These are phyloP conservation scores for Andrena praecox DNA, from an alignment of 2,888 invertebrate species.

Conservation along the genomic window DNA sequence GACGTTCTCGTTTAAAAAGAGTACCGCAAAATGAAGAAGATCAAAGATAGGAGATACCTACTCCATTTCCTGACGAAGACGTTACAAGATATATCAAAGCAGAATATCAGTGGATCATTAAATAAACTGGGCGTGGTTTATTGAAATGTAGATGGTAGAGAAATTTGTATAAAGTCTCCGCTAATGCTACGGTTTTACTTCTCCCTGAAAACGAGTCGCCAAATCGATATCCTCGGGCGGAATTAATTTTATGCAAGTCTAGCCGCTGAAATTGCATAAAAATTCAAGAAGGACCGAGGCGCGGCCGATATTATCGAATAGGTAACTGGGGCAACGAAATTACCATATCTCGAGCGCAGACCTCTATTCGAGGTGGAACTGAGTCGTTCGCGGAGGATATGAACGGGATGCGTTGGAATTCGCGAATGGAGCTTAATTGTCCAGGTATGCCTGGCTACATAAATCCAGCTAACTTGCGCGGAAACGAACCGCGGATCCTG, in stretches of 20 bases:
- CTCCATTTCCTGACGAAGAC: too few relatives aligned
- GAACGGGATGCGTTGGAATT: conserved; percentile 14
- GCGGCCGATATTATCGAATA: conserved; percentile 10
- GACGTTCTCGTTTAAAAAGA: too few relatives aligned
- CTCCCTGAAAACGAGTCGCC: background rate
- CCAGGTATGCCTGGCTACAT: background rate
- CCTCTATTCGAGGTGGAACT: conserved; percentile 3
- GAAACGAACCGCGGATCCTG: conserved; percentile 28
- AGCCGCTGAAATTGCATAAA: conserved; percentile 43
- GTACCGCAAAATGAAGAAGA: too few relatives aligned
- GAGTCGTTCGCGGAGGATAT: conserved; percentile 7
- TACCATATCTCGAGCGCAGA: conserved; percentile 37
- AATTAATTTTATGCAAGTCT: conserved; percentile 37
- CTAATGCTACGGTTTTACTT: background rate
- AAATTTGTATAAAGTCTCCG: background rate
- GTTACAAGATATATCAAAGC: too few relatives aligned
- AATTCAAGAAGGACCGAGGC: conserved; percentile 32
- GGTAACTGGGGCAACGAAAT: conserved; percentile 45
- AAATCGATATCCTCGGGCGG: background rate
- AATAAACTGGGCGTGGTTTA: too few relatives aligned
- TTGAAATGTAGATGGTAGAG: background rate
- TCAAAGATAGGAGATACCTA: too few relatives aligned
- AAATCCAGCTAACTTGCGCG: background rate
- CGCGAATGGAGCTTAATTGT: conserved; percentile 32
- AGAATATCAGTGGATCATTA: too few relatives aligned